These are phyloP conservation scores for Brachyptera putata DNA, from an alignment of 2,888 invertebrate genomes.

Conservation along the genomic window DNA sequence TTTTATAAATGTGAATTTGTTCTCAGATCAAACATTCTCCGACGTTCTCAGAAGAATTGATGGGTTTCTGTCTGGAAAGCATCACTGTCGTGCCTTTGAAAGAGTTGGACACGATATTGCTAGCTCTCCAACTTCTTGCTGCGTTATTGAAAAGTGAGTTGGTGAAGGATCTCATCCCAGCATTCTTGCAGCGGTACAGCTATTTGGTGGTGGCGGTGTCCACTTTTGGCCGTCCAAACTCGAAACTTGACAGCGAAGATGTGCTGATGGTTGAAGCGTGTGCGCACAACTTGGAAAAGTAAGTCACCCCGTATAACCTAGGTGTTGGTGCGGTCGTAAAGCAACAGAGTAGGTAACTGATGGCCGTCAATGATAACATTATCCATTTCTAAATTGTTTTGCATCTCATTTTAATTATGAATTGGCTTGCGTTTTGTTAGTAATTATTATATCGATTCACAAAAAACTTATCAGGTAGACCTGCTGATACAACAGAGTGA, in stretches of 20 bases:
- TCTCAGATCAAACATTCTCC: background rate
- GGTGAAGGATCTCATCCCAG: background rate
- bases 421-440: background rate
- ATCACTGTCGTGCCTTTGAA: background rate
- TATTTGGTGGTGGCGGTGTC: background rate
- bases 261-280: too few species aligned
- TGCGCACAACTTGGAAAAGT: too few species aligned
- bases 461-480: too few species aligned
- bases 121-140: slow-evolving; percentile 6
- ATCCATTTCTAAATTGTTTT: too few species aligned
- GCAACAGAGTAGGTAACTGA: too few species aligned
- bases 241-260: too few species aligned
- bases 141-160: background rate
- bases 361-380: too few species aligned
- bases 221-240: too few species aligned
- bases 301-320: too few species aligned
- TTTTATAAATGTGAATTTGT: background rate
- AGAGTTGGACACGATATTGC: background rate
- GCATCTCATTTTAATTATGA: too few species aligned
- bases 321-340: too few species aligned
- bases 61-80: slow-evolving; percentile 1
- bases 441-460: background rate
- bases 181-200: slow-evolving; percentile 8
- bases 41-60: background rate
- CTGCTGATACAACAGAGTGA: too few species aligned